Evolutionary conservation across 1,140 invertebrate species (phyloP), one percentile per base, ranked within the genome.

Genomic region (Tetramorium alpestre): DNA sequence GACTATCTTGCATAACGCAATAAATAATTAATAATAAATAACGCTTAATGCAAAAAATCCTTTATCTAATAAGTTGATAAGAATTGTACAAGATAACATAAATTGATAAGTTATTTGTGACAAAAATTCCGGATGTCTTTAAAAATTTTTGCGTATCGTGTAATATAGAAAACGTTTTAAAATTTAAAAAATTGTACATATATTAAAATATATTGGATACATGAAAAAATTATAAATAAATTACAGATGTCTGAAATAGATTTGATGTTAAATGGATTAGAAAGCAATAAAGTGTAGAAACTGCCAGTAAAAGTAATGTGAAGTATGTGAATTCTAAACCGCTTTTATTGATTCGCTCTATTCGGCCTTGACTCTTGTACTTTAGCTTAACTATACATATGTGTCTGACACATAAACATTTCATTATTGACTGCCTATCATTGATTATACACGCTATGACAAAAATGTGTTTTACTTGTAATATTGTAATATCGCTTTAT

Each of bases 331-430:
- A 11, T 67, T 13, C 25, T 69, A 44, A 41, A 5, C 16, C n/a
- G 16, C 41, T 81, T 70, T 70, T 69, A 81, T 81, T 22, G 78
- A 81, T 81, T 16, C 33, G 13, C 8, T 56, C 0, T 44, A 56
- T 81, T 44, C 22, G 7, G n/a, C 78, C 78, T 81, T 70, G 78
- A 44, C 22, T 38, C n/a, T 78, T 13, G n/a, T 28, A 22, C 3
- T 41, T 56, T 18, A 54, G 10, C 5, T 3, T 18, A 54, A 67
- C 33, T 69, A 56, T 58, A 70, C 77, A 4, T 13, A 56, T 22
- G 16, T 56, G 10, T 65, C 41, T 49, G 28, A 49, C 11, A 49
- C 6, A 25, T 28, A 16, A 13, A 49, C 18, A 70, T 56, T 81
- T 38, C 5, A 28, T 44, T 81, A 44, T 3, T 8, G 49, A 56